Evolutionary conservation across 1,140 invertebrate genomes (phyloP).

Genomic region (Drosophila kanapiae): DNA sequence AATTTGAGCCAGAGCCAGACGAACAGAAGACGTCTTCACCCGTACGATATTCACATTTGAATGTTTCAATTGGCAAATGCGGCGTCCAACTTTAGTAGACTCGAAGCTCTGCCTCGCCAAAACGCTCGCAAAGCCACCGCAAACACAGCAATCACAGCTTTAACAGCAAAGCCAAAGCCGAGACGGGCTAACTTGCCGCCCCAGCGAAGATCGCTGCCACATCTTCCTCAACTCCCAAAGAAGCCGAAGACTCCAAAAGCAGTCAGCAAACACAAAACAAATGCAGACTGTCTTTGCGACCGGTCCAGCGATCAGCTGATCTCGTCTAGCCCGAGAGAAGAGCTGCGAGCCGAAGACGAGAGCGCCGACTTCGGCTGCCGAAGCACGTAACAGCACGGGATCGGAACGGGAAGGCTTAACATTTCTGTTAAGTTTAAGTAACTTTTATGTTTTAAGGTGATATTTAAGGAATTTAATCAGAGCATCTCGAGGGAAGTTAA

Average conservation of each 20-base stretch:
- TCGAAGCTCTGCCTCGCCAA: conserved; percentile 60
- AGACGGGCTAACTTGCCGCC: conserved; percentile 57
- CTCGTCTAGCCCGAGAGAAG: conserved; percentile 6
- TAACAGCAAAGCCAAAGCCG: conserved; percentile 35
- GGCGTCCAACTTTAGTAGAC: conserved; percentile 83
- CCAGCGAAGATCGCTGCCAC: conserved; percentile 54
- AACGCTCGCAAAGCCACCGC: conserved; percentile 54
- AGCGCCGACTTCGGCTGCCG: conserved; percentile 18
- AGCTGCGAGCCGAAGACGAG: conserved; percentile 25
- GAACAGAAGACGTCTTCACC: conserved; percentile 84
- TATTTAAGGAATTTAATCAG: conserved; percentile 19
- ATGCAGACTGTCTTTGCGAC: conserved; percentile 56
- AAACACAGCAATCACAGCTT: conserved; percentile 41
- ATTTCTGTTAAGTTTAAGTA: conserved; percentile 27
- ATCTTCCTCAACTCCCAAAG: conserved; percentile 49
- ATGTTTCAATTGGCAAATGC: conserved; percentile 84
- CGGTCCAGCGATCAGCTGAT: conserved; percentile 70
- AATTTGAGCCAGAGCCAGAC: conserved; percentile 65
- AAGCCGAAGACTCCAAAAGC: conserved; percentile 41
- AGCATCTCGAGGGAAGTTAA: background rate
- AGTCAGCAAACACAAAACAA: conserved; percentile 39
- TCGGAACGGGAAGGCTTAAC: conserved; percentile 1
- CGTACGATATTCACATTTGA: conserved; percentile 85
- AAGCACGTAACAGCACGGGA: conserved; percentile 13
- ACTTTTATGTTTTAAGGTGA: too few species aligned